A percentile compares a stretch with the other conserved stretches of the same genome.
phyloP scores from a whole-genome alignment of 2,113 vertebrate genomes.

The Antechinus stuartii region DNA sequence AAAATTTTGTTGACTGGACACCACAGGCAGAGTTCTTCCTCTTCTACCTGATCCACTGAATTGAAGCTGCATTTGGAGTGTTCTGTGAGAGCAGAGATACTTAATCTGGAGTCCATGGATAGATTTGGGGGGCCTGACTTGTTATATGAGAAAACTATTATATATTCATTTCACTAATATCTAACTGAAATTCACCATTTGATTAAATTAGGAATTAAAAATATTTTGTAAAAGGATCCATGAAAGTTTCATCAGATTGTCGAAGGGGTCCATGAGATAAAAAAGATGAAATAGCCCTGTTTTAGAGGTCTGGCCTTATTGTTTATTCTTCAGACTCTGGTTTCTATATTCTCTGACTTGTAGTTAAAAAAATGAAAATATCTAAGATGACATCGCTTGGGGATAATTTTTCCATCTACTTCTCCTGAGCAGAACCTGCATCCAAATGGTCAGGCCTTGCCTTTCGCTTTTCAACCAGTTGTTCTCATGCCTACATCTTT shows the following conservation, averaged over 20 bases:
- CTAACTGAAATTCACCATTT: background rate
- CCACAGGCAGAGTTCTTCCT: too few species aligned
- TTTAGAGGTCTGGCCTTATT: background rate
- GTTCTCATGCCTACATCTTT: background rate
- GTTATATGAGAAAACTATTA: background rate
- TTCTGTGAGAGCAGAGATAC: background rate
- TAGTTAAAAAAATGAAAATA: background rate
- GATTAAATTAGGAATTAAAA: background rate
- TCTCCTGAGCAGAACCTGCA: background rate
- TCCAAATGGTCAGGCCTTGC: background rate
- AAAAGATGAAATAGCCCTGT: background rate
- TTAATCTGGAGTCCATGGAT: background rate
- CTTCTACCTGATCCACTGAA: background rate
- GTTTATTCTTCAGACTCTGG: background rate
- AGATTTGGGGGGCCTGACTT: background rate
- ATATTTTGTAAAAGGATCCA: background rate
- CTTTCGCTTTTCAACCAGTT: background rate
- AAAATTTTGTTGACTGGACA: background rate
- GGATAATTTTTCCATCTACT: background rate
- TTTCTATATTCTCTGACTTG: background rate
- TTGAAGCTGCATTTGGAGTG: background rate
- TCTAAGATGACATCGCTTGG: too few species aligned
- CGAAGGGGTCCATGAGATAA: background rate
- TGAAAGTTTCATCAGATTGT: background rate
- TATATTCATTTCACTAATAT: background rate